phyloP scores from a whole-genome alignment of 2,113 vertebrate genomes.

The Phasianus colchicus region DNA sequence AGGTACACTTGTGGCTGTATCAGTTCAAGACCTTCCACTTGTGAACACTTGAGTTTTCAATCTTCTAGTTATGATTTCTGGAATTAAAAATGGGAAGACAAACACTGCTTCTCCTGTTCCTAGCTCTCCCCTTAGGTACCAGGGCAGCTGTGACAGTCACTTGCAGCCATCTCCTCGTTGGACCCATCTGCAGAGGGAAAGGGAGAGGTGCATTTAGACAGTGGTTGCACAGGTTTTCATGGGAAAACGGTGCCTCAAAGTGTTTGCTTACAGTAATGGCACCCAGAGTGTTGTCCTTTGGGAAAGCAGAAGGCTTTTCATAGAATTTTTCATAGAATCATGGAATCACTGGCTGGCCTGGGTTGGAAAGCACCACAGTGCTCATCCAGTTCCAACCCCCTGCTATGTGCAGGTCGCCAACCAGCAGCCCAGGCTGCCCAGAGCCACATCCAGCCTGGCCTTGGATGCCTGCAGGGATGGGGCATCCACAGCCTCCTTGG shows the following conservation, averaged over 20 bases:
- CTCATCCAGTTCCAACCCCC: too few species aligned
- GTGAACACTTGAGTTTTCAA: not conserved
- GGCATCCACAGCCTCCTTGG: too few species aligned
- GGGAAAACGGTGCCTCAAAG: not conserved
- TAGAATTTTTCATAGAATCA: not conserved
- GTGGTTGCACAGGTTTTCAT: not conserved
- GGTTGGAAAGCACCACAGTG: too few species aligned
- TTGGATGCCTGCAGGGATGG: too few species aligned
- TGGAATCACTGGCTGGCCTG: too few species aligned
- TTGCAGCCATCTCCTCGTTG: not conserved
- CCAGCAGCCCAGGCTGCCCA: too few species aligned
- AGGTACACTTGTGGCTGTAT: not conserved
- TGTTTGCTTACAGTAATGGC: not conserved
- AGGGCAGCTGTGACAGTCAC: not conserved
- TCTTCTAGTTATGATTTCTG: not conserved
- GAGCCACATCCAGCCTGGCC: too few species aligned
- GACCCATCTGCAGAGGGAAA: not conserved
- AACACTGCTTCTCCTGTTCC: not conserved
- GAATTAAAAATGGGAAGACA: not conserved
- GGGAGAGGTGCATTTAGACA: not conserved
- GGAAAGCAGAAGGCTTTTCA: not conserved
- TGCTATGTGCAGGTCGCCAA: too few species aligned
- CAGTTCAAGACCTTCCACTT: rapidly evolving
- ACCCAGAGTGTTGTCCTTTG: too few species aligned
- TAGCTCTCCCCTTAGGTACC: not conserved